Conservation (phyloP, 2,888 invertebrate species). For the Temnothorax rugatulus region DNA sequence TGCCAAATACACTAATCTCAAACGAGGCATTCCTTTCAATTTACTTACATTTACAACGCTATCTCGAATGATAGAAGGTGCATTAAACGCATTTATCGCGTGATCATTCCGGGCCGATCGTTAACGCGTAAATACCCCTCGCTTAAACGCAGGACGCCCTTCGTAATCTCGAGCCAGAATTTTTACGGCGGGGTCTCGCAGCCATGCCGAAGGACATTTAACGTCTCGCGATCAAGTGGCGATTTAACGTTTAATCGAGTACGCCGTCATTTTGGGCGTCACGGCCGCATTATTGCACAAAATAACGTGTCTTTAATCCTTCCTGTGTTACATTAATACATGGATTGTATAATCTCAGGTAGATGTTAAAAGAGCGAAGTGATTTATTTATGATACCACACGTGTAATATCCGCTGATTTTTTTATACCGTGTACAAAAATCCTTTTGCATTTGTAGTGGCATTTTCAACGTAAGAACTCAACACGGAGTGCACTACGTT, state of each 20-base stretch:
- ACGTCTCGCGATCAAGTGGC: neutral
- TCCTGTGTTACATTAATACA: neutral
- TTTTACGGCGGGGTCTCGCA: slow-evolving; percentile 18
- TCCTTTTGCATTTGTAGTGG: neutral
- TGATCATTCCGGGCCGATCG: neutral
- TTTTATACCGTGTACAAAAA: neutral
- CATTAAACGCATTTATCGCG: slow-evolving; percentile 8
- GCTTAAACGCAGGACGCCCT: slow-evolving; percentile 17
- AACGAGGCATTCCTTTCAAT: neutral
- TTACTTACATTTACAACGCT: neutral
- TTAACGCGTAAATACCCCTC: slow-evolving; percentile 20
- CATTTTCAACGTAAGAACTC: neutral
- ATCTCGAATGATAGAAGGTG: neutral
- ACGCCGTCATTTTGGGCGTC: slow-evolving; percentile 5
- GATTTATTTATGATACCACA: neutral
- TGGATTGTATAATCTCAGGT: slow-evolving; percentile 9
- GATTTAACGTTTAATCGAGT: neutral
- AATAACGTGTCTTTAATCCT: neutral
- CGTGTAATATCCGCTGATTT: neutral
- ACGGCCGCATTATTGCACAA: neutral
- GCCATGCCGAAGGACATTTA: slow-evolving; percentile 13
- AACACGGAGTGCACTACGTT: neutral
- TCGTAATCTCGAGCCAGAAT: slow-evolving; percentile 24
- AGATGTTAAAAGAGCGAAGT: neutral
- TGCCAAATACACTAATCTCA: slow-evolving; percentile 9